A percentile compares a stretch with the other conserved stretches of the same genome.
These are phyloP conservation scores for Tretioscincus oriximinensis DNA, from an alignment of 2,113 vertebrate genomes.

Conservation along the genomic window DNA sequence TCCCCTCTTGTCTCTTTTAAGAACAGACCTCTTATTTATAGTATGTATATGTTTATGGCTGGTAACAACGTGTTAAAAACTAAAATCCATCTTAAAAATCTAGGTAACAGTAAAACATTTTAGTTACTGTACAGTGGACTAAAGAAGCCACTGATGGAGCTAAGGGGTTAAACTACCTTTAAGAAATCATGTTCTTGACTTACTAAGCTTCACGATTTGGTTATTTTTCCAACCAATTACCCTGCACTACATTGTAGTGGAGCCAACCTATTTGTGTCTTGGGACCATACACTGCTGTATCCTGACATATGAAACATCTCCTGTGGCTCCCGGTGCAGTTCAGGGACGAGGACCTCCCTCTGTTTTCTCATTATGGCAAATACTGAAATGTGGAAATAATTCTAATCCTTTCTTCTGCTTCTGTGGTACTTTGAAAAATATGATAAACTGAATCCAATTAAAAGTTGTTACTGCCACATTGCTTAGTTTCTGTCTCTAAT, in stretches of 20 bases:
- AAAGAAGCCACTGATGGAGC: constrained; percentile 10
- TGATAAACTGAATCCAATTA: constrained; percentile 86
- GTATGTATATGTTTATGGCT: no score
- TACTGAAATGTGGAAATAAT: constrained; percentile 84
- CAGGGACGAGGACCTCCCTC: constrained; percentile 79
- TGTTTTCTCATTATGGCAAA: constrained; percentile 85
- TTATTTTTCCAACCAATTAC: constrained; percentile 65
- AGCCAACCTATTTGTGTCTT: constrained; percentile 70
- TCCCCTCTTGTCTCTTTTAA: not conserved
- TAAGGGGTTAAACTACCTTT: constrained; percentile 69
- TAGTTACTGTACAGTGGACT: not conserved
- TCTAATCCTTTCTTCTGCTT: constrained; percentile 81
- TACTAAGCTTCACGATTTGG: constrained; percentile 70
- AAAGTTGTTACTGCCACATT: constrained; percentile 80
- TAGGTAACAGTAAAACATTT: constrained; percentile 25
- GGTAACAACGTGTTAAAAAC: no score
- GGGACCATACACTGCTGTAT: constrained; percentile 62
- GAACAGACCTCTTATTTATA: no score
- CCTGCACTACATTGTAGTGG: constrained; percentile 67
- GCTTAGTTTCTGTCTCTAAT: constrained; percentile 69
- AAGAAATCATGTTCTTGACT: constrained; percentile 49
- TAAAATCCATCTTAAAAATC: no score
- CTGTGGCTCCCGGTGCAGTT: constrained; percentile 71
- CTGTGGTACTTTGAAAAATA: constrained; percentile 77
- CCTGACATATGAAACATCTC: constrained; percentile 77